Evolutionary conservation across 2,113 vertebrate genomes (phyloP).

Genomic region (Melanostigma gelatinosum): DNA sequence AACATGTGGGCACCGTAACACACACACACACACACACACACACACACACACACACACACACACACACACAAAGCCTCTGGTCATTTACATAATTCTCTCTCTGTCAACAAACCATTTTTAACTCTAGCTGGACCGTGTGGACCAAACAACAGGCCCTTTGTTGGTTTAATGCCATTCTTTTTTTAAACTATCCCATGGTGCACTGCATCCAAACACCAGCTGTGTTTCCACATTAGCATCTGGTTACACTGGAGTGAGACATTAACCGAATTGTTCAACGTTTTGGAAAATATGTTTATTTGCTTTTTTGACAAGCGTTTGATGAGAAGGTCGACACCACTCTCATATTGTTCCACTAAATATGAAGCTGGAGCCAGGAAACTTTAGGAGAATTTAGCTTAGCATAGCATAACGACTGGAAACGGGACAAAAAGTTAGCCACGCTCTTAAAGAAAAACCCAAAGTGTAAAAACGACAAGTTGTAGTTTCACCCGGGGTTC

Average conservation of each 20-base stretch:
- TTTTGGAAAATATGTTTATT: neutral
- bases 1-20: neutral
- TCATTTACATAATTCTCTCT: slow-evolving; percentile 12
- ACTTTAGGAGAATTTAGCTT: neutral
- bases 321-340: neutral
- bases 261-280: neutral
- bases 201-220: neutral
- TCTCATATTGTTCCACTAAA: neutral
- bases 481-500: neutral
- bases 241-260: neutral
- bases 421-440: neutral
- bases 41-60: neutral
- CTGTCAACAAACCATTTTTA: neutral
- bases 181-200: slow-evolving; percentile 5
- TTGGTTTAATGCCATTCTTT: slow-evolving; percentile 42
- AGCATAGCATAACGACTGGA: neutral
- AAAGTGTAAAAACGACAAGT: neutral
- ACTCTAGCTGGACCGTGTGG: neutral
- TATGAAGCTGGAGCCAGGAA: neutral
- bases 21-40: slow-evolving; percentile 7
- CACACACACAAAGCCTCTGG: slow-evolving; percentile 2
- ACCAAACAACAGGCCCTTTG: slow-evolving; percentile 11
- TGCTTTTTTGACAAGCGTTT: neutral
- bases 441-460: neutral
- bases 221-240: neutral